A percentile compares a stretch with the other conserved stretches of the same genome.
Evolutionary conservation across 2,888 invertebrate species (phyloP).

Genomic region (Epinotia bilunana): DNA sequence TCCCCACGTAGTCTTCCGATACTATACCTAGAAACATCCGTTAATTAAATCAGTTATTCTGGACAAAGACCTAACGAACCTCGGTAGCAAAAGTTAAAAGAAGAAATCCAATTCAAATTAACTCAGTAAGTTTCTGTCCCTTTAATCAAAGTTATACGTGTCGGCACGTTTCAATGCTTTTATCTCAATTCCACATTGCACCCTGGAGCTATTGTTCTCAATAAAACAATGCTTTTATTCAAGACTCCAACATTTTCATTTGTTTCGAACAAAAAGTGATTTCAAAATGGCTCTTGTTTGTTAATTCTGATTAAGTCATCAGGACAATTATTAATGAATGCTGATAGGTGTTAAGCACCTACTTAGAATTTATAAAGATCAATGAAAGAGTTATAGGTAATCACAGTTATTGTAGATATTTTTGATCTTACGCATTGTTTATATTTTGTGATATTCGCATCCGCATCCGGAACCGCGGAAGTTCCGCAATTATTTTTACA

Average conservation of each 20-base stretch:
- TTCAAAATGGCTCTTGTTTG: slow-evolving; percentile 7
- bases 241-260: slow-evolving; percentile 28
- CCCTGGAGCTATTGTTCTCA: slow-evolving; percentile 26
- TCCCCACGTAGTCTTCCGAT: background rate
- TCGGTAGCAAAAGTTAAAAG: slow-evolving; percentile 29
- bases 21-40: slow-evolving; percentile 7
- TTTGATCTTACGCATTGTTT: no score
- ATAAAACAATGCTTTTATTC: slow-evolving; percentile 24
- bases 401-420: no score
- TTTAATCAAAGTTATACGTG: slow-evolving; percentile 39
- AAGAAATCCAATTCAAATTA: slow-evolving; percentile 34
- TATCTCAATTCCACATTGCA: slow-evolving; percentile 24
- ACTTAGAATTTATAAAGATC: background rate
- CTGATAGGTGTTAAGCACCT: background rate
- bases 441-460: no score
- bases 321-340: background rate
- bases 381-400: no score
- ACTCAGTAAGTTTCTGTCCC: slow-evolving; percentile 14
- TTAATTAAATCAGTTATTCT: slow-evolving; percentile 26
- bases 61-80: slow-evolving; percentile 35
- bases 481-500: no score
- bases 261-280: slow-evolving; percentile 17
- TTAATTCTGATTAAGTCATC: slow-evolving; percentile 16
- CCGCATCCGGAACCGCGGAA: no score
- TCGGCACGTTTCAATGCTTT: slow-evolving; percentile 28